Percentiles rank a stretch among this genome's conserved stretches.
phyloP scores from a whole-genome alignment of 2,797 vertebrate species.

The Erpetoichthys calabaricus region DNA sequence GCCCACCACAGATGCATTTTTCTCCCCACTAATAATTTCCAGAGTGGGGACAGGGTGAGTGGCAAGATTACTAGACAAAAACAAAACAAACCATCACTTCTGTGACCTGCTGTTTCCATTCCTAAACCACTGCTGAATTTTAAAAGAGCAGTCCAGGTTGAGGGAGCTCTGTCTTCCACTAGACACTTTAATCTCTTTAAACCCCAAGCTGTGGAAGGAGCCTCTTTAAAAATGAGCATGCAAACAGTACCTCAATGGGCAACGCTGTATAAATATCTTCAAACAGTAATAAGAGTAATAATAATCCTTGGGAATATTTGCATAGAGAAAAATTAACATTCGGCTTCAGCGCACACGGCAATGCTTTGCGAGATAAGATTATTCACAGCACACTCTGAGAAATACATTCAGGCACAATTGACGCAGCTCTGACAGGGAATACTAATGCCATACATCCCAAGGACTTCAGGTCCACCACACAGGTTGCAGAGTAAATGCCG shows the following conservation, averaged over 20 bases:
- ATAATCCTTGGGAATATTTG: constrained; percentile 11
- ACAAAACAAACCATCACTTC: too few species aligned
- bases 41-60: too few species aligned
- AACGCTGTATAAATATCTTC: constrained; percentile 8
- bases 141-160: too few species aligned
- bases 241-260: constrained; percentile 3
- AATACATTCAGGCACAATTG: constrained; percentile 23
- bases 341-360: not conserved
- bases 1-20: too few species aligned
- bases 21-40: too few species aligned
- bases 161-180: not conserved
- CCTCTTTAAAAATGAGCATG: constrained; percentile 11
- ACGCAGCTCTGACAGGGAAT: constrained; percentile 24
- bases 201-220: not conserved
- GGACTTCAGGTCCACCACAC: constrained; percentile 10
- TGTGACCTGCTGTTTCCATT: too few species aligned
- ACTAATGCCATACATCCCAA: constrained; percentile 24
- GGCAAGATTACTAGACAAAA: too few species aligned
- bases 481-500: not conserved
- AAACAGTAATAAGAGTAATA: constrained; percentile 10
- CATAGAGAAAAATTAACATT: constrained; percentile 8
- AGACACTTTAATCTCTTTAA: not conserved
- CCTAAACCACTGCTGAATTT: too few species aligned
- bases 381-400: constrained; percentile 4
- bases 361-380: constrained; percentile 6